These are phyloP conservation scores for Smittia aterrima DNA, from an alignment of 2,888 invertebrate species.

Conservation along the genomic window DNA sequence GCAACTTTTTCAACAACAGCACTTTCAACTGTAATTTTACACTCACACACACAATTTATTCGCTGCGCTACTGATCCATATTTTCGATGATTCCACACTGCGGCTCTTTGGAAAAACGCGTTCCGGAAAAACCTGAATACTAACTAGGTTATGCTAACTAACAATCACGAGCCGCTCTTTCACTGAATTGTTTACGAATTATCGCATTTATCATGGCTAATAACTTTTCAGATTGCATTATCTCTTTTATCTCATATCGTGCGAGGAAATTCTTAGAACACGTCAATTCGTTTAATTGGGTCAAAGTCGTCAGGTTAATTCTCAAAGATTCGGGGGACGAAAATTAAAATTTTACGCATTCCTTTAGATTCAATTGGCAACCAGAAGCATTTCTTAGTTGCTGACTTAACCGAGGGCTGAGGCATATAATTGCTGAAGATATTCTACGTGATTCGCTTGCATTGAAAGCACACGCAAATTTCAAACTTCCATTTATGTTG, in stretches of 20 bases:
- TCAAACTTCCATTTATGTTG: slow-evolving; percentile 26
- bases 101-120: slow-evolving; percentile 24
- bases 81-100: slow-evolving; percentile 3
- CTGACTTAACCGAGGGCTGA: too few species aligned
- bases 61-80: slow-evolving; percentile 13
- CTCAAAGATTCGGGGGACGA: too few species aligned
- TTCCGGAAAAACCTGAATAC: slow-evolving; percentile 27
- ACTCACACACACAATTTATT: neutral
- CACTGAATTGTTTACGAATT: slow-evolving; percentile 32
- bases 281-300: too few species aligned
- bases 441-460: neutral
- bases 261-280: too few species aligned
- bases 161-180: slow-evolving; percentile 11
- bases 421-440: too few species aligned
- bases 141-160: slow-evolving; percentile 29
- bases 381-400: too few species aligned
- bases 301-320: too few species aligned
- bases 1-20: neutral
- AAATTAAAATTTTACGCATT: too few species aligned
- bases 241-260: neutral
- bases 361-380: too few species aligned
- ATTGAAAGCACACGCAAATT: slow-evolving; percentile 32
- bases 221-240: neutral
- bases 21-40: slow-evolving; percentile 9
- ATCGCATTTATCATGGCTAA: slow-evolving; percentile 32